Percentiles rank a stretch among this genome's conserved stretches.
Evolutionary conservation across 2,888 invertebrate genomes (phyloP).

Genomic region (Oegoconia quadripuncta): DNA sequence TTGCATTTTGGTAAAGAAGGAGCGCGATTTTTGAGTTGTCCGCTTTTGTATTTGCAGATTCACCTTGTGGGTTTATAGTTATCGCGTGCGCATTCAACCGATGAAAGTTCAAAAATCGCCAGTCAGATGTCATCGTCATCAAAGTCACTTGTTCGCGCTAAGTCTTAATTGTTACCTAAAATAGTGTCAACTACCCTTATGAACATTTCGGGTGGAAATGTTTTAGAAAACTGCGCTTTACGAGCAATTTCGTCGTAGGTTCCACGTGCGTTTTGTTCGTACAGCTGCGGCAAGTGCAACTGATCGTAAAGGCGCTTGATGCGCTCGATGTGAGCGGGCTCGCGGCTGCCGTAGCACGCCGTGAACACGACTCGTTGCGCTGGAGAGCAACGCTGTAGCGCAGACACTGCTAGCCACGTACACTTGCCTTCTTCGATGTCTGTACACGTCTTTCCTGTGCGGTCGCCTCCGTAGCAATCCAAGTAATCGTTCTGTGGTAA

Average conservation of each 20-base stretch:
- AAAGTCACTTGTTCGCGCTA: too few relatives aligned
- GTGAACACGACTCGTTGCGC: slow-evolving; percentile 83
- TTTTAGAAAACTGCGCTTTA: slow-evolving; percentile 80
- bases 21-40: too few relatives aligned
- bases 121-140: too few relatives aligned
- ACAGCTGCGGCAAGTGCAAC: slow-evolving; percentile 84
- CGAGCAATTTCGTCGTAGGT: slow-evolving; percentile 84
- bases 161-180: too few relatives aligned
- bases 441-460: slow-evolving; percentile 41
- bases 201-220: slow-evolving; percentile 78
- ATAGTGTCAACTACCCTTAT: slow-evolving; percentile 84
- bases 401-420: slow-evolving; percentile 92
- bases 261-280: slow-evolving; percentile 84
- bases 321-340: slow-evolving; percentile 80
- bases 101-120: too few relatives aligned
- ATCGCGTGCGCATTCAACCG: too few relatives aligned
- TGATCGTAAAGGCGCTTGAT: slow-evolving; percentile 71
- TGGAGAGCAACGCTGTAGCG: slow-evolving; percentile 83
- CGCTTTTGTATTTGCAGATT: too few relatives aligned
- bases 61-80: too few relatives aligned
- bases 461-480: slow-evolving; percentile 85
- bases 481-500: slow-evolving; percentile 86
- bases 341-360: slow-evolving; percentile 85
- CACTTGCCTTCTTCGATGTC: slow-evolving; percentile 89
- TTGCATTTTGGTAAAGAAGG: too few relatives aligned